Evolutionary conservation across 2,888 invertebrate species (phyloP).

Genomic region (Aphodius sticticus): DNA sequence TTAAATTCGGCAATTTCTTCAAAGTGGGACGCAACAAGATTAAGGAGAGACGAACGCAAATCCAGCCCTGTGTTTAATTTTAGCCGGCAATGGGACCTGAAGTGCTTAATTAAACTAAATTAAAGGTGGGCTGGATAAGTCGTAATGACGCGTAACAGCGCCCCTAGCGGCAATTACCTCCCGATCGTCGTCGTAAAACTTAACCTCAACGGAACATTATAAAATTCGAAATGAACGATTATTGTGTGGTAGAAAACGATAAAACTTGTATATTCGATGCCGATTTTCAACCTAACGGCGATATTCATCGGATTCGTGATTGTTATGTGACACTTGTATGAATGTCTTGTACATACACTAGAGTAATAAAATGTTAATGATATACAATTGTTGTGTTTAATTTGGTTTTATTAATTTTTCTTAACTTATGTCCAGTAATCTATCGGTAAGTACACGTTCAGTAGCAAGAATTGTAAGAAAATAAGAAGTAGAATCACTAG

Average conservation of each 20-base stretch:
- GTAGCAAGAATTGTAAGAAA: too few species aligned
- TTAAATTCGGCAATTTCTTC: conserved; percentile 34
- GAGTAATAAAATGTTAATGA: conserved; percentile 55
- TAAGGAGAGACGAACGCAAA: conserved; percentile 23
- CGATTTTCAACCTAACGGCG: conserved; percentile 29
- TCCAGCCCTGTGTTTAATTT: conserved; percentile 44
- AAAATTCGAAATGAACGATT: background rate
- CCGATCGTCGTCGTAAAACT: conserved; percentile 45
- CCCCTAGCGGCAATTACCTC: conserved; percentile 52
- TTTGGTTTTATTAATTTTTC: too few species aligned
- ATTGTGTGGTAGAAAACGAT: conserved; percentile 5
- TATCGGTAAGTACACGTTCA: background rate
- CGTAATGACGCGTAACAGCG: conserved; percentile 50
- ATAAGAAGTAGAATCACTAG: too few species aligned
- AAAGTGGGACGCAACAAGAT: conserved; percentile 14
- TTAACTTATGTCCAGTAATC: background rate
- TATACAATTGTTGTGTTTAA: conserved; percentile 17
- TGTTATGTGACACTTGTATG: conserved; percentile 48
- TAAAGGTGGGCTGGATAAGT: conserved; percentile 52
- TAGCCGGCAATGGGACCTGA: conserved; percentile 27
- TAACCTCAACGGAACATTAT: background rate
- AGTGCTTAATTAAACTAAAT: conserved; percentile 46
- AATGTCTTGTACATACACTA: conserved; percentile 58
- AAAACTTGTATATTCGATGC: conserved; percentile 7
- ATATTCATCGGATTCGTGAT: conserved; percentile 38